phyloP scores from a whole-genome alignment of 2,888 invertebrate genomes.

The Synanthedon tipuliformis region DNA sequence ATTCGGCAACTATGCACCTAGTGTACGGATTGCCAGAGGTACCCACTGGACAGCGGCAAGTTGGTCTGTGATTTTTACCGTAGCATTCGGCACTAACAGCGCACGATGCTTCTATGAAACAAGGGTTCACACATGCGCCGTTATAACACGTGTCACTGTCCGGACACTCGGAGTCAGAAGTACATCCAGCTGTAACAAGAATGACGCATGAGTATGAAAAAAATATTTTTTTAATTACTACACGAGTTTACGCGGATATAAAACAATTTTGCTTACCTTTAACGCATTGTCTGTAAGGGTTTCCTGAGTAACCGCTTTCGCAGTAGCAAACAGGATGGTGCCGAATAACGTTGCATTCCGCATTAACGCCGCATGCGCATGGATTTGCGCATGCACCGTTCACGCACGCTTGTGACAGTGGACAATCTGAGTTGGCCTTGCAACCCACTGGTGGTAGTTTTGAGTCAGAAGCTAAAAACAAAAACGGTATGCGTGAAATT shows the following conservation, averaged over 20 bases:
- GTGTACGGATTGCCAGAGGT: constrained; percentile 84
- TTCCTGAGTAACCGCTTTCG: constrained; percentile 84
- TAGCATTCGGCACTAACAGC: constrained; percentile 87
- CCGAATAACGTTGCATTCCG: constrained; percentile 83
- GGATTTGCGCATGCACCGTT: constrained; percentile 84
- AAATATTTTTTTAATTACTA: background rate
- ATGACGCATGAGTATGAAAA: background rate
- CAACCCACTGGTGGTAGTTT: constrained; percentile 75
- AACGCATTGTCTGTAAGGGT: constrained; percentile 83
- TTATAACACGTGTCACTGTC: constrained; percentile 85
- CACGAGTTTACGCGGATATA: background rate
- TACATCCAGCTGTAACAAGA: constrained; percentile 78
- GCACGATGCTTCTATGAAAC: constrained; percentile 83
- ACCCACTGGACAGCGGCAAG: constrained; percentile 83
- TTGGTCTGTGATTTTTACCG: constrained; percentile 81
- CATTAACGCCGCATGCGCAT: constrained; percentile 86
- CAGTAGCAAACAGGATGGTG: constrained; percentile 91
- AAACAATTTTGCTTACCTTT: constrained; percentile 64
- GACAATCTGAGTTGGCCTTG: constrained; percentile 83
- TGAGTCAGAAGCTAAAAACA: constrained; percentile 61
- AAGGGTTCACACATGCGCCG: constrained; percentile 84
- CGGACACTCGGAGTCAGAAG: constrained; percentile 84
- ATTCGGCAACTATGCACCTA: constrained; percentile 82
- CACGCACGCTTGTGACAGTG: constrained; percentile 84
- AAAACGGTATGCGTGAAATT: constrained; percentile 2